Conservation (phyloP, 2,113 vertebrate species). For the Toxotes chatareus region DNA sequence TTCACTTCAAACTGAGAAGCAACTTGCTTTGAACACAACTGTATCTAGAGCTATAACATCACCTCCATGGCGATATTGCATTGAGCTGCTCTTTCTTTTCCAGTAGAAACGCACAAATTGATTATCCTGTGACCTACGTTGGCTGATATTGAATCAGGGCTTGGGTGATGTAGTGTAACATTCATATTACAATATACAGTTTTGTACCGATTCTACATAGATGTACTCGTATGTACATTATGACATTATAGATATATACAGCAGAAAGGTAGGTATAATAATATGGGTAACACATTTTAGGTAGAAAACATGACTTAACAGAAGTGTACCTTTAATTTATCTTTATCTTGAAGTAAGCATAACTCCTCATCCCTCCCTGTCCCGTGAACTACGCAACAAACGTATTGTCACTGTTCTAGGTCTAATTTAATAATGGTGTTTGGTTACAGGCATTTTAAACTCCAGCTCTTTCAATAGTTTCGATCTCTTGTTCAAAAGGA, state of each 20-base stretch:
- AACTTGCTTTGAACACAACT: constrained; percentile 32
- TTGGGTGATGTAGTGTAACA: neutral
- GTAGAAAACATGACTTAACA: neutral
- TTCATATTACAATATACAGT: neutral
- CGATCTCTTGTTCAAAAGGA: neutral
- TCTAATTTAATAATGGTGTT: neutral
- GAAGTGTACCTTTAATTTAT: neutral
- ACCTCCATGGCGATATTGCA: neutral
- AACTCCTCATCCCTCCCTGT: neutral
- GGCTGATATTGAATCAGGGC: neutral
- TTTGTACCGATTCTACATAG: neutral
- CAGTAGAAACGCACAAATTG: too few species aligned
- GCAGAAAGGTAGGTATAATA: too few species aligned
- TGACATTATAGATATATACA: too few species aligned
- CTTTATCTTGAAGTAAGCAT: neutral
- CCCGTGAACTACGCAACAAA: neutral
- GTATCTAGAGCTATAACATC: neutral
- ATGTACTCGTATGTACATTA: neutral
- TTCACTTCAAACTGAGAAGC: constrained; percentile 39
- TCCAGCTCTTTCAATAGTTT: neutral
- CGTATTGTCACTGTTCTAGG: neutral
- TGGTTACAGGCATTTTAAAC: neutral
- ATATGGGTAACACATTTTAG: too few species aligned
- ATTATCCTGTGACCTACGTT: neutral
- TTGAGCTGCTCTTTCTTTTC: neutral